phyloP scores from a whole-genome alignment of 2,888 invertebrate genomes.

The Drosophila vallismaia region DNA sequence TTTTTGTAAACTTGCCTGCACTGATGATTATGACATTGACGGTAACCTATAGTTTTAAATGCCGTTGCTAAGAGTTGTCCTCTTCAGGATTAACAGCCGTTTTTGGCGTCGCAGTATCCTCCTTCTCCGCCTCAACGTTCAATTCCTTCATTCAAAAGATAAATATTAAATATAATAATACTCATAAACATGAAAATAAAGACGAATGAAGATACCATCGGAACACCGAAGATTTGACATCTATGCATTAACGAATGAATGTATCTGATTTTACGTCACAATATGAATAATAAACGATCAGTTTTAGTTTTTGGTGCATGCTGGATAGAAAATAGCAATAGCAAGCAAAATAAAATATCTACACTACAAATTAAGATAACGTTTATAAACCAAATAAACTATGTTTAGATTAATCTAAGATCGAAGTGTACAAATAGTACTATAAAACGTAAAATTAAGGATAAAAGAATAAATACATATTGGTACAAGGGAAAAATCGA shows the following conservation, averaged over 20 bases:
- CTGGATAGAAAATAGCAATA: neutral
- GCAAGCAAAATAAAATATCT: neutral
- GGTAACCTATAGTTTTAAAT: neutral
- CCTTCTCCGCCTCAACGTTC: slow-evolving; percentile 21
- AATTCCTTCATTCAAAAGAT: slow-evolving; percentile 22
- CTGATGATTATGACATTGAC: neutral
- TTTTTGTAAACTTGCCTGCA: neutral
- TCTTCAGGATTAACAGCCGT: neutral
- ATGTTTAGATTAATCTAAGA: neutral
- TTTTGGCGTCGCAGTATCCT: neutral
- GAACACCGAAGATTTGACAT: neutral
- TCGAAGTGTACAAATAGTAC: neutral
- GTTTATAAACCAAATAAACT: neutral
- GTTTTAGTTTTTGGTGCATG: neutral
- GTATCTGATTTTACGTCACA: neutral
- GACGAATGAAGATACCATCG: neutral
- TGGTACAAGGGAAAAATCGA: neutral
- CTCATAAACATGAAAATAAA: neutral
- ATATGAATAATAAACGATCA: slow-evolving; percentile 2
- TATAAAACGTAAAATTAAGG: neutral
- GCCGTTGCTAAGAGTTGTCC: neutral
- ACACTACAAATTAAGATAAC: neutral
- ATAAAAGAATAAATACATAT: neutral
- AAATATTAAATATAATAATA: neutral
- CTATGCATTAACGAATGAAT: neutral